These are phyloP conservation scores for Leiothrix lutea DNA, from an alignment of 2,113 vertebrate species.

Conservation along the genomic window DNA sequence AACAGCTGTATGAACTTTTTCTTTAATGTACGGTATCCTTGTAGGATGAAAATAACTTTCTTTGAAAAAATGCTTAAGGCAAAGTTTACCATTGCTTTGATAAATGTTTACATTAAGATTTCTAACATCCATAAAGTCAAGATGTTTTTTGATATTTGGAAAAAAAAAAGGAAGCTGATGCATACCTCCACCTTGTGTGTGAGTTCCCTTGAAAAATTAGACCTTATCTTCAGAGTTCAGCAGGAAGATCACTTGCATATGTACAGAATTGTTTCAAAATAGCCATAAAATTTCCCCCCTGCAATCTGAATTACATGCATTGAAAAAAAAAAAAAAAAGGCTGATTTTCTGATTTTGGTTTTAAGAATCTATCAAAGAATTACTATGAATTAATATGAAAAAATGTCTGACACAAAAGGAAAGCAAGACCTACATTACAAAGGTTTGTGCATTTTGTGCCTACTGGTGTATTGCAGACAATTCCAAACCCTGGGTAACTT, in stretches of 20 bases:
- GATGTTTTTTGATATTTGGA: not conserved
- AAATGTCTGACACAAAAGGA: not conserved
- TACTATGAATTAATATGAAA: not conserved
- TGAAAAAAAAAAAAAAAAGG: not conserved
- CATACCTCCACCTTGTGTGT: not conserved
- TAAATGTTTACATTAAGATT: not conserved
- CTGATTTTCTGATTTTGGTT: not conserved
- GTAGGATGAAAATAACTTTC: not conserved
- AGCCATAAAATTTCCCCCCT: not conserved
- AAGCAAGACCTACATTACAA: not conserved
- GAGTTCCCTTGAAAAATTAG: not conserved
- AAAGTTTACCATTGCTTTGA: not conserved
- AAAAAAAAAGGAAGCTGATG: not conserved
- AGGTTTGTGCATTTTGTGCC: not conserved
- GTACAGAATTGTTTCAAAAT: not conserved
- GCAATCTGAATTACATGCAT: not conserved
- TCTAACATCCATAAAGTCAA: not conserved
- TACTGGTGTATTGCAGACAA: not conserved
- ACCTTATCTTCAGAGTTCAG: not conserved
- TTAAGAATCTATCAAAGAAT: not conserved
- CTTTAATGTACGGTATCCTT: not conserved
- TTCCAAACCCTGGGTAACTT: not conserved
- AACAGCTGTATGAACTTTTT: not conserved
- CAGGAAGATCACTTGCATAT: not conserved
- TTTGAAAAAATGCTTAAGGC: not conserved